Percentiles rank a stretch among this genome's conserved stretches.
Evolutionary conservation across 2,113 vertebrate species (phyloP).

Genomic region (Aldabrachelys gigantea): DNA sequence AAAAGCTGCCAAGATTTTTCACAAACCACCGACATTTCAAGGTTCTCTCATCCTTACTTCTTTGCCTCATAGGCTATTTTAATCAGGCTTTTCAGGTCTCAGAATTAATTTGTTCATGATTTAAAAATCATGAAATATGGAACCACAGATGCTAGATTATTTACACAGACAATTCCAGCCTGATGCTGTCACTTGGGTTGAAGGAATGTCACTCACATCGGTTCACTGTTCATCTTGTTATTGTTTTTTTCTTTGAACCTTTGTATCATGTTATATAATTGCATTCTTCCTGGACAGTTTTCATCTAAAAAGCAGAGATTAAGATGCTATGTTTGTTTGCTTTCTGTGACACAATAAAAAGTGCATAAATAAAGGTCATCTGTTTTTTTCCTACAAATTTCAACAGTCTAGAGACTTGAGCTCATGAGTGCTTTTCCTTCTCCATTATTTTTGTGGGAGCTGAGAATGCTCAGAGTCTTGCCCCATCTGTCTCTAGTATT

Average conservation of each 20-base stretch:
- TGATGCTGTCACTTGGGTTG: neutral
- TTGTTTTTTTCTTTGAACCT: neutral
- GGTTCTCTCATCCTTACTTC: neutral
- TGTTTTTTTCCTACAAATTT: neutral
- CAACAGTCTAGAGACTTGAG: neutral
- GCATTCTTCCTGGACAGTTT: neutral
- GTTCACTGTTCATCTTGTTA: neutral
- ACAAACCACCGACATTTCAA: neutral
- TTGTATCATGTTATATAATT: neutral
- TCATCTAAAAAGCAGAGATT: neutral
- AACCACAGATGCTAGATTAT: neutral
- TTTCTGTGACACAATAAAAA: neutral
- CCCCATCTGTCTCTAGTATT: neutral
- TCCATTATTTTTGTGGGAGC: neutral
- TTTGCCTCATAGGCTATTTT: neutral
- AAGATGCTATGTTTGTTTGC: neutral
- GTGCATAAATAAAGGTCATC: neutral
- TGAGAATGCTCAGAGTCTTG: neutral
- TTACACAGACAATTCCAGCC: neutral
- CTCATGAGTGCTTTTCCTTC: neutral
- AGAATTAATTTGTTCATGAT: neutral
- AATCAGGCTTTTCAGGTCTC: neutral
- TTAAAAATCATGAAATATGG: neutral
- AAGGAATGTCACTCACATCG: neutral
- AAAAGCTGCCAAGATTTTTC: neutral